Evolutionary conservation across 2,797 vertebrate species (phyloP), one percentile per base, ranked within the genome.

Genomic region (Petrocephalus sullivani): DNA sequence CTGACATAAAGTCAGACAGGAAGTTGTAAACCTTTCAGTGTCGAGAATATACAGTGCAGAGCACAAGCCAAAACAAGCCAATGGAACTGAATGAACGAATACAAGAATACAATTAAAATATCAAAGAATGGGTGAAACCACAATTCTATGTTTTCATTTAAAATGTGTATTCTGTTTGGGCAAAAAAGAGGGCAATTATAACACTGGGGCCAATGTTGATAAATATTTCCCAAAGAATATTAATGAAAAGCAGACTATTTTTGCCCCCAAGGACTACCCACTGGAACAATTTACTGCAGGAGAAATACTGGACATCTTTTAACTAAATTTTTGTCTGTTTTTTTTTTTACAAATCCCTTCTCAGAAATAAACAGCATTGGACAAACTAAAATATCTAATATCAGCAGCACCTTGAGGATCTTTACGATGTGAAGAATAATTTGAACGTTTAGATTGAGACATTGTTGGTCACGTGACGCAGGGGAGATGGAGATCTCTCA

Each of bases 211-310:
- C 33, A 46, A 41, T 12, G 16, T 46, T 46, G 28, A 78, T 46
- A 78, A 78, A n/a, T 37, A 78, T 78, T 78, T 12, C 33, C 14
- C 71, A 46, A 78, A 75, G 6, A 78, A 78, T 46, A 78, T 78
- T 78, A 57, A 78, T 78, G 71, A 41, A 78, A 78, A 78, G 71
- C 71, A 78, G 71, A 78, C 71, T 78, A 16, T 78, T 75, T 71
- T n/a, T 78, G 33, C 71, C 19, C 37, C 41, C 16, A 16, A 46
- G 71, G 71, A n/a, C 14, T 46, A 46, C 71, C 5, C 71, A 46
- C 16, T 46, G 71, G 71, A 78, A 78, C 33, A 78, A 37, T 37
- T 78, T 46, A 78, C 37, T 78, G 33, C 5, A 0, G 71, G 37
- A 46, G 71, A 78, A 78, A 41, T 3, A 78, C 37, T 78, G 37